These are phyloP conservation scores for Pentamera pediparva DNA, from an alignment of 53 echinoderm and acorn worm species.

Conservation along the genomic window DNA sequence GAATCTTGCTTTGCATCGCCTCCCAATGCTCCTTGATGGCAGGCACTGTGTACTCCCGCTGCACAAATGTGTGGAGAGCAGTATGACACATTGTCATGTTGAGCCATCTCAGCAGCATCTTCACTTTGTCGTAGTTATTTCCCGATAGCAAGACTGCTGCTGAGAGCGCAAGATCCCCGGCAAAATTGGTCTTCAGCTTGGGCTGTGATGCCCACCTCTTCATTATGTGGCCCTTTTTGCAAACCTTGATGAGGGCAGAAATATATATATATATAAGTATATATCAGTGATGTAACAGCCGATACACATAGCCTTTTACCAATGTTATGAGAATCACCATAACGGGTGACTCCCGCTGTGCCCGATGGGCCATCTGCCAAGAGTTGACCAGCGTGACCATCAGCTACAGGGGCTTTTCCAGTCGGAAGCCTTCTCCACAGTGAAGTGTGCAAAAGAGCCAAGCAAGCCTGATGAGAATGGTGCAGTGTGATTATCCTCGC, in stretches of 20 bases:
- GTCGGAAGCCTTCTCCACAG: too few species aligned
- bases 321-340: too few species aligned
- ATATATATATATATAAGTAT: neutral
- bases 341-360: too few species aligned
- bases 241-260: neutral
- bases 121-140: neutral
- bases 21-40: neutral
- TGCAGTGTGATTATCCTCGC: too few species aligned
- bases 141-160: constrained; percentile 1
- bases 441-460: too few species aligned
- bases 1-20: neutral
- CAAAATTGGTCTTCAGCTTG: neutral
- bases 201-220: constrained; percentile 7
- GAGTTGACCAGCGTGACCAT: too few species aligned
- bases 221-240: neutral
- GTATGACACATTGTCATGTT: neutral
- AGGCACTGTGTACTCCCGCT: neutral
- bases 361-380: too few species aligned
- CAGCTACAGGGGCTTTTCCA: too few species aligned
- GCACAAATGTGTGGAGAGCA: neutral
- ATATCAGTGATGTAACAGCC: too few species aligned
- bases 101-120: constrained; percentile 1
- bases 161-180: neutral
- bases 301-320: too few species aligned
- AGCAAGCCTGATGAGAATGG: too few species aligned